Evolutionary conservation across 2,797 vertebrate genomes (phyloP), one percentile per base, ranked within the genome.

Genomic region (Carapus acus): DNA sequence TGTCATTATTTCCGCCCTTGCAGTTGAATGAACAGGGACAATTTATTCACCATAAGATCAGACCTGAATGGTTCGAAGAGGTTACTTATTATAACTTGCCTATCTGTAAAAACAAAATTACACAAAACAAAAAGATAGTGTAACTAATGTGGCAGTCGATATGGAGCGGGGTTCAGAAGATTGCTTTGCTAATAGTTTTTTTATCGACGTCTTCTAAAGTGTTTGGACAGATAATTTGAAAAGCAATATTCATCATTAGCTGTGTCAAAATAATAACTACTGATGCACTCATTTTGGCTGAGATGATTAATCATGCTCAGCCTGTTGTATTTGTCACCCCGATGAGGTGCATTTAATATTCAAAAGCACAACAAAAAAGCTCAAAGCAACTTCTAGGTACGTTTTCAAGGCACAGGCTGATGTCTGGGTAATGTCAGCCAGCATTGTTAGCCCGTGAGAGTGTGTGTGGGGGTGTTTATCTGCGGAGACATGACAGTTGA

Each of bases 71-170:
- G 24, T 27, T 51, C 24, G 21, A 24, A 49, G 39, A 45, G 22
- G 38, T 34, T 49, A 27, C 24, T 5, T 27, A 5, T 27, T 5
- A 27, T 27, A 5, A 27, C 5, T 27, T 27, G 24, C 14, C 8
- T 7, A 33, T 33, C 14, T 9, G 31, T 33, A 5, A 16, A 22
- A 8, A 52, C 41, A 24, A 15, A 24, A 50, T 46, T 71, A 38
- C 42, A 61, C 7, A 16, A 22, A 8, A 52, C 41, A 24, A 15
- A 24, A 50, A 62, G 14, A 44, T 18, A 1, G 17, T 67, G 37
- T 20, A 65, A 63, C 54, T 54, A 48, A 68, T 58, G 52, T 60
- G 43, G 49, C n/a, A 47, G 27, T 54, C 45, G 57, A 63, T 63
- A 27, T 13, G 15, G 6, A 24, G 34, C 52, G 17, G 23, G 43